Percentiles rank a stretch among this genome's conserved stretches.
Evolutionary conservation across 2,888 invertebrate species (phyloP).

Genomic region (Drosophila mimica): DNA sequence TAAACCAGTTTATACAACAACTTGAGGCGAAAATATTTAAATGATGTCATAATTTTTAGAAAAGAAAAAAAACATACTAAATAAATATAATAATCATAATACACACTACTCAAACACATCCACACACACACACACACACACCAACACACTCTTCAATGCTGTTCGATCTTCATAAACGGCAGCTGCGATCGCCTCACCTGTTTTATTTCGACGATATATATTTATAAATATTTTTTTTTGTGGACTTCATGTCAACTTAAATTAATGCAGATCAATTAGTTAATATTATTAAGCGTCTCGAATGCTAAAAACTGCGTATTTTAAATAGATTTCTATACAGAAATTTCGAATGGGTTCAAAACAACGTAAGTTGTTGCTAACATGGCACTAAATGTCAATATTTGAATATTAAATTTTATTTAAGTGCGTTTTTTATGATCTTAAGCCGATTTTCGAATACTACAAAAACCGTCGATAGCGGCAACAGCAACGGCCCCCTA

Average conservation of each 20-base stretch:
- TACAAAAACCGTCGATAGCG: slow-evolving; percentile 45
- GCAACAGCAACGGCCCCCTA: slow-evolving; percentile 8
- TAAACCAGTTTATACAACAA: slow-evolving; percentile 73
- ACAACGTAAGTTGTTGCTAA: slow-evolving; percentile 79
- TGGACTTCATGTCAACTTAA: slow-evolving; percentile 65
- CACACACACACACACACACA: slow-evolving; percentile 21
- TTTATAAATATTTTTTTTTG: slow-evolving; percentile 7
- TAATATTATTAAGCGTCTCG: slow-evolving; percentile 76
- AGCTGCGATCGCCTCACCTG: slow-evolving; percentile 49
- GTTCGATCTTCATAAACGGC: slow-evolving; percentile 56
- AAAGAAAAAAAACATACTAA: slow-evolving; percentile 45
- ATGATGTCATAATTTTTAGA: slow-evolving; percentile 80
- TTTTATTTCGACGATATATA: slow-evolving; percentile 23
- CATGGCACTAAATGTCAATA: slow-evolving; percentile 82
- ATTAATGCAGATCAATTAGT: slow-evolving; percentile 82
- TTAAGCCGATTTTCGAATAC: slow-evolving; percentile 79
- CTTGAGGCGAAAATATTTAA: slow-evolving; percentile 77
- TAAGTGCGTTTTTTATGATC: slow-evolving; percentile 82
- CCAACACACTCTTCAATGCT: slow-evolving; percentile 28
- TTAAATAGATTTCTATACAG: slow-evolving; percentile 52
- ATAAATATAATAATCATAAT: slow-evolving; percentile 75
- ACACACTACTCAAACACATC: slow-evolving; percentile 59
- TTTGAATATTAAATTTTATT: slow-evolving; percentile 81
- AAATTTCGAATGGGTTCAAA: slow-evolving; percentile 41
- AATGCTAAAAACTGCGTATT: slow-evolving; percentile 61